These are phyloP conservation scores for Amphipoea lucens DNA, from an alignment of 2,888 invertebrate genomes.

Conservation along the genomic window DNA sequence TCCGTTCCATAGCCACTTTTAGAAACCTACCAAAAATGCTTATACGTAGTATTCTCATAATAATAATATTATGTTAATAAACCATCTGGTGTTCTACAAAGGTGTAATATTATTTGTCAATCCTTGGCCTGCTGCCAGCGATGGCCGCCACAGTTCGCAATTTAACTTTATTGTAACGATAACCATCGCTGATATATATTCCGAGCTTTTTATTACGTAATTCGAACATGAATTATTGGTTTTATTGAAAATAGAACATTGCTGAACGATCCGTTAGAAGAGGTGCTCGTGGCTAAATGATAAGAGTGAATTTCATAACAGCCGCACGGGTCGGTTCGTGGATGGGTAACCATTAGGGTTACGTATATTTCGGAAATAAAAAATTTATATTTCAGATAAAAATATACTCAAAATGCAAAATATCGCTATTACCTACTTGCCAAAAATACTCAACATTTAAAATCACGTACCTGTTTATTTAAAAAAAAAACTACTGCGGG, in stretches of 20 bases:
- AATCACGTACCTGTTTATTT: too few relatives aligned
- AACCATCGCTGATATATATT: background rate
- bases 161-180: conserved; percentile 10
- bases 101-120: conserved; percentile 23
- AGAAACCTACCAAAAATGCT: too few relatives aligned
- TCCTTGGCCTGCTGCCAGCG: conserved; percentile 21
- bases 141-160: background rate
- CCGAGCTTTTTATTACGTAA: background rate
- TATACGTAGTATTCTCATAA: background rate
- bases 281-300: background rate
- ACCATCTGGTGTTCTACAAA: conserved; percentile 8
- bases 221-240: background rate
- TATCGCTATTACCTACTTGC: too few relatives aligned
- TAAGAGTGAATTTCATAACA: too few relatives aligned
- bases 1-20: too few relatives aligned
- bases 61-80: background rate
- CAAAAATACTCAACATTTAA: too few relatives aligned
- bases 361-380: too few relatives aligned
- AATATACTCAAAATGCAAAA: too few relatives aligned
- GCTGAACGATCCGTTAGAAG: background rate
- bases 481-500: too few relatives aligned
- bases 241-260: background rate
- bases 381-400: too few relatives aligned
- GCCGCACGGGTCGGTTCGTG: too few relatives aligned
- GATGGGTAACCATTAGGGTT: too few relatives aligned